These are phyloP conservation scores for Octopus bimaculoides DNA, from an alignment of 1,140 invertebrate genomes.

Conservation along the genomic window DNA sequence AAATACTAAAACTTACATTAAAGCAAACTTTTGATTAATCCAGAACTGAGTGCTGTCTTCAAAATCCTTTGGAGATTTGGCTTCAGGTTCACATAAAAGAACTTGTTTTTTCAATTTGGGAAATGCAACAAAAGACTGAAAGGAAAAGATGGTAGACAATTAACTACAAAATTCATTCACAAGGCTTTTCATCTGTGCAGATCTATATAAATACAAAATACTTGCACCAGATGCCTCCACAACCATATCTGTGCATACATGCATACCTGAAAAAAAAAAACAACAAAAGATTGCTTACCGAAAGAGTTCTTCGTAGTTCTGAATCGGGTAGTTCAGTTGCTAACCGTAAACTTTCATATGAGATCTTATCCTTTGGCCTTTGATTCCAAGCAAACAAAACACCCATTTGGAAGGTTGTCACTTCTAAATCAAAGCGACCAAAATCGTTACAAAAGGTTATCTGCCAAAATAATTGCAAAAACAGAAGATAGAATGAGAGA, in stretches of 20 bases:
- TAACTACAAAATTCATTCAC: no score
- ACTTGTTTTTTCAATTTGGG: slow-evolving; percentile 94
- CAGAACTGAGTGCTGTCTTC: slow-evolving; percentile 89
- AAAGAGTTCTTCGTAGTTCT: slow-evolving; percentile 92
- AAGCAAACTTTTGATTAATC: slow-evolving; percentile 95
- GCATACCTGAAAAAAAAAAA: no score
- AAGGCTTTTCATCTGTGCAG: no score
- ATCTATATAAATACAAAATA: no score
- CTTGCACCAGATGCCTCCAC: no score
- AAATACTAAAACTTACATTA: slow-evolving; percentile 63
- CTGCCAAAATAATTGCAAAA: slow-evolving; percentile 56
- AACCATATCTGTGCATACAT: no score
- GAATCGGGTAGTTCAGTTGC: slow-evolving; percentile 96
- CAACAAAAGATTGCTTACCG: slow-evolving; percentile 63
- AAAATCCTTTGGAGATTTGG: slow-evolving; percentile 89
- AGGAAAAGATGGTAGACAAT: slow-evolving; percentile 25
- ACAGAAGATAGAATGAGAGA: neutral
- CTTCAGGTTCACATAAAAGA: slow-evolving; percentile 74
- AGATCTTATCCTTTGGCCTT: slow-evolving; percentile 81
- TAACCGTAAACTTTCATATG: slow-evolving; percentile 90
- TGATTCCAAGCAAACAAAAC: slow-evolving; percentile 99
- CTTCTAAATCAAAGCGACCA: slow-evolving; percentile 93
- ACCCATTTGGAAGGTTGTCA: slow-evolving; percentile 99
- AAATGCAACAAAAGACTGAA: slow-evolving; percentile 86
- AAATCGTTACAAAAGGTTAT: slow-evolving; percentile 91